Conservation (phyloP, 2,888 invertebrate species). For the Polymixis lichenea region DNA sequence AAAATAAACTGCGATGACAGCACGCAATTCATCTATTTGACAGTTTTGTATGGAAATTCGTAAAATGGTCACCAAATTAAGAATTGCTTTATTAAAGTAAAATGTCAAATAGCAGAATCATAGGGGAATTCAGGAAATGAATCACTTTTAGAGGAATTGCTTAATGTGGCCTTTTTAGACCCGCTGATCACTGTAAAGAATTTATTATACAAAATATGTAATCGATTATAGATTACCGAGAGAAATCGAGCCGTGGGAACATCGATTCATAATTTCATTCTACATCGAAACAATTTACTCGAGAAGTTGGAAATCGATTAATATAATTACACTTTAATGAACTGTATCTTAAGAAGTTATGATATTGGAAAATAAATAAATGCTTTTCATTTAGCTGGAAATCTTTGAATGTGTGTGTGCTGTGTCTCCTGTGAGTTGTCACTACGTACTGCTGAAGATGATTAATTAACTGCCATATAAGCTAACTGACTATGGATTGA, state of each 20-base stretch:
- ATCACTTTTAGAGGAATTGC: too few relatives aligned
- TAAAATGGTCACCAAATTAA: too few relatives aligned
- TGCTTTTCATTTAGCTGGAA: neutral
- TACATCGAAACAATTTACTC: slow-evolving; percentile 46
- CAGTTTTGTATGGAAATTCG: too few relatives aligned
- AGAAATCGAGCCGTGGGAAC: slow-evolving; percentile 53
- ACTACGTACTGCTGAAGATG: too few relatives aligned
- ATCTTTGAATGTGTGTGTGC: neutral
- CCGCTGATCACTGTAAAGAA: slow-evolving; percentile 23
- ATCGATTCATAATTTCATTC: slow-evolving; percentile 48
- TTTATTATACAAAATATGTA: slow-evolving; percentile 13
- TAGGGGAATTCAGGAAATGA: too few relatives aligned
- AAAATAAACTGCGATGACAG: too few relatives aligned
- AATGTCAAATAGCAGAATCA: too few relatives aligned
- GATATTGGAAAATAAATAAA: slow-evolving; percentile 31
- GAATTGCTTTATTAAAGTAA: too few relatives aligned
- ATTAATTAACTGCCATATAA: too few relatives aligned
- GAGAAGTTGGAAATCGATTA: slow-evolving; percentile 53
- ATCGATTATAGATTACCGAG: slow-evolving; percentile 47
- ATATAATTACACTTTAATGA: slow-evolving; percentile 47
- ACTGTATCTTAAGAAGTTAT: slow-evolving; percentile 43
- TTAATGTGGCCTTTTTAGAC: too few relatives aligned
- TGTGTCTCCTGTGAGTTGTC: neutral
- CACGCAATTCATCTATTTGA: too few relatives aligned
- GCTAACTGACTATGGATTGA: too few relatives aligned